Evolutionary conservation across 2,113 vertebrate species (phyloP), one percentile per base, ranked within the genome.

Genomic region (Fregetta grallaria): DNA sequence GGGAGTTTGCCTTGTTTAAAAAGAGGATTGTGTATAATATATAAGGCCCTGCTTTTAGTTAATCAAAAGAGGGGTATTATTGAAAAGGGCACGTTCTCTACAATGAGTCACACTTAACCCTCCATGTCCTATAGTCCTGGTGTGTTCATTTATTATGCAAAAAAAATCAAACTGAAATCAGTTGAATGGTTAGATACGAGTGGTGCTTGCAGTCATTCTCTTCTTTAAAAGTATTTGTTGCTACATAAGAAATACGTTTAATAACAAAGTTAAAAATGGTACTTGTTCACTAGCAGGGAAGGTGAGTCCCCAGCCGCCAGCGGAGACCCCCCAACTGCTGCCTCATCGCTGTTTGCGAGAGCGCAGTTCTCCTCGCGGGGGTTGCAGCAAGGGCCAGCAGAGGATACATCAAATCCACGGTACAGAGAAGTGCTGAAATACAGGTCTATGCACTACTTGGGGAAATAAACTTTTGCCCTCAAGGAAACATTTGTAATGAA

Each of bases 1-100:
- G 94, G 78, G 96, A 96, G 92, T 96, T 97, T 97, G 96, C 94
- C 96, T 96, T 97, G 94, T 97, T 98, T 96, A 96, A 96, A 96
- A 97, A 91, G 70, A 92, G 90, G 79, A 72, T 74, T 94, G 94
- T 97, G 74, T 88, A 94, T 96, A 90, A 95, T 91, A 90, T 91
- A 85, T 34, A 97, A 96, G 89, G 36, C 62, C 15, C 44, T 89
- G 55, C 50, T 96, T 92, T 96, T 78, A 95, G 88, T 71, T 97
- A 68, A 87, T 96, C 91, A 97, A 65, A 93, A 97, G 79, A 81
- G 23, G 67, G 49, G 32, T 86, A 74, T 82, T 90, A 87, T 34
- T 50, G 84, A 66, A 93, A 96, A 96, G 67, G 55, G 55, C 66
- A 61, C 13, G 8, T 88, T 95, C 70, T 95, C 88, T 42, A 32